Percentiles rank a stretch among this genome's conserved stretches.
These are phyloP conservation scores for Shargacucullia verbasci DNA, from an alignment of 2,888 invertebrate genomes.

Conservation along the genomic window DNA sequence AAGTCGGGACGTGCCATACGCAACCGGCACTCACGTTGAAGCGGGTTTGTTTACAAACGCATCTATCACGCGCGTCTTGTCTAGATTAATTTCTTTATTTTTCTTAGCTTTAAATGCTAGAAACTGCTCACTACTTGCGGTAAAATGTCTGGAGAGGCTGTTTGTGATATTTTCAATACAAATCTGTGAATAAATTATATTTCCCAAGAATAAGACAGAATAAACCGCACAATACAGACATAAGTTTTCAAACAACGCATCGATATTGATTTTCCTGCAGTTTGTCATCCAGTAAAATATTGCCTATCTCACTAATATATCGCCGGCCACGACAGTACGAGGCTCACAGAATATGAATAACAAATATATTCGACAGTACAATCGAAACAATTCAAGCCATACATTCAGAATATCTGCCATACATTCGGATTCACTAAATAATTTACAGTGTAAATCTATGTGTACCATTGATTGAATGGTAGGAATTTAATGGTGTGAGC, in stretches of 20 bases:
- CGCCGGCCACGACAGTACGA: constrained; percentile 38
- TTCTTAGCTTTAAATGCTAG: too few species aligned
- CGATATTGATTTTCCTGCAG: constrained; percentile 43
- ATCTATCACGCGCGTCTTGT: too few species aligned
- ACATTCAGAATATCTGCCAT: neutral
- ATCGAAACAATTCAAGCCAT: constrained; percentile 41
- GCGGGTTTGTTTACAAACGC: too few species aligned
- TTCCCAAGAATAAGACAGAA: constrained; percentile 21
- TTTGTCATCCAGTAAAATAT: constrained; percentile 50
- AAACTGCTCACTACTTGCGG: too few species aligned
- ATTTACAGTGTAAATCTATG: constrained; percentile 15
- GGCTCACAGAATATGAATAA: constrained; percentile 63
- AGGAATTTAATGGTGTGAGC: constrained; percentile 15
- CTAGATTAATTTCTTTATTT: too few species aligned
- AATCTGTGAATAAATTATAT: constrained; percentile 1
- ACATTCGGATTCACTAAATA: constrained; percentile 26
- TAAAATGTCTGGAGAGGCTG: too few species aligned
- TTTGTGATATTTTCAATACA: too few species aligned
- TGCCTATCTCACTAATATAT: constrained; percentile 35
- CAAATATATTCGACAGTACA: constrained; percentile 60
- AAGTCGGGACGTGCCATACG: too few species aligned
- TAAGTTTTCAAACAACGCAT: constrained; percentile 29
- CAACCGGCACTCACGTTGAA: too few species aligned
- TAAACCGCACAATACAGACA: constrained; percentile 23
- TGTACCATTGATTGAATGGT: constrained; percentile 41